phyloP scores from a whole-genome alignment of 2,888 invertebrate genomes.

The Meteorus cinctellus region DNA sequence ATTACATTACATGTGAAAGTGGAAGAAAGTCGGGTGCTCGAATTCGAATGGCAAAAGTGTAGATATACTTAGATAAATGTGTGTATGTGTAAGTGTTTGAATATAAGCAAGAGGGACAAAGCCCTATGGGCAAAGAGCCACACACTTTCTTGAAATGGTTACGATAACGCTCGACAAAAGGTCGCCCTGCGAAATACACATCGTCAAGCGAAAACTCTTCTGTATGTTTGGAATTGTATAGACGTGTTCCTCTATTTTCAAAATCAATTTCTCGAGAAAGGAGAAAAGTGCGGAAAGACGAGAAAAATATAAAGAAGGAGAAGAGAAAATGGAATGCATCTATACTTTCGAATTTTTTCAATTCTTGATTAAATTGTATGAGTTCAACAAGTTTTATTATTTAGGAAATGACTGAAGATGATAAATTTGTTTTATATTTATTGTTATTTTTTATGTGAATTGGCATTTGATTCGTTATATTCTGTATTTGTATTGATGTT shows the following conservation, averaged over 20 bases:
- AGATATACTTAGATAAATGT: too few relatives aligned
- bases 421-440: not conserved
- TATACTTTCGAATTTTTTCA: constrained; percentile 25
- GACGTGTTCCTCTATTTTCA: constrained; percentile 33
- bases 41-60: constrained; percentile 35
- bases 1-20: constrained; percentile 58
- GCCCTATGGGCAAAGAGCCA: constrained; percentile 15
- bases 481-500: too few relatives aligned
- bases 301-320: not conserved
- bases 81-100: constrained; percentile 9
- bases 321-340: not conserved
- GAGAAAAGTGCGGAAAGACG: not conserved
- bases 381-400: not conserved
- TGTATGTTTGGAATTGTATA: constrained; percentile 20
- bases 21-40: constrained; percentile 58
- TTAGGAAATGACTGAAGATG: not conserved
- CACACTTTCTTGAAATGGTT: constrained; percentile 22
- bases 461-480: too few relatives aligned
- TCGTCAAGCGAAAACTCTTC: constrained; percentile 6
- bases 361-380: constrained; percentile 12
- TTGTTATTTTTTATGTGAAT: too few relatives aligned
- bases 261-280: constrained; percentile 48
- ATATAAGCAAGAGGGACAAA: constrained; percentile 6
- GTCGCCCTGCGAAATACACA: constrained; percentile 10
- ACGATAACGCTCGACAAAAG: constrained; percentile 20